Conservation (phyloP, 2,113 vertebrate genomes). For the Etheostoma cragini region DNA sequence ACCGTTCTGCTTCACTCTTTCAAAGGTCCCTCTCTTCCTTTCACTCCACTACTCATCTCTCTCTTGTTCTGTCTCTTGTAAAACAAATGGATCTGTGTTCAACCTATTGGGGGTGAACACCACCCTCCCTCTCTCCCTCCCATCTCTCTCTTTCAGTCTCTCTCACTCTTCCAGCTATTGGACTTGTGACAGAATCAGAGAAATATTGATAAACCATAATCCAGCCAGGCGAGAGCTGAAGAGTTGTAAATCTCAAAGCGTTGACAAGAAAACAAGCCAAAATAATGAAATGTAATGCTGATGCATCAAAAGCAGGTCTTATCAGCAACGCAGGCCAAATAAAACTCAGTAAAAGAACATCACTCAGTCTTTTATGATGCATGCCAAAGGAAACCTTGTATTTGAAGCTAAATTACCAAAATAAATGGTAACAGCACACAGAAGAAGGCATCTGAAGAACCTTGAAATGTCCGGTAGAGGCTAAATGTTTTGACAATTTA, state of each 20-base stretch:
- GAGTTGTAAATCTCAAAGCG: constrained; percentile 44
- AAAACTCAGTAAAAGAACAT: constrained; percentile 10
- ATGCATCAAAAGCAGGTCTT: constrained; percentile 31
- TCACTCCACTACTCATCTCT: constrained; percentile 7
- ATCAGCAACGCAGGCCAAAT: constrained; percentile 13
- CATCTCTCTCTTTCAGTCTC: not conserved
- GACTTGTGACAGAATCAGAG: constrained; percentile 34
- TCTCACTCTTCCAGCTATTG: constrained; percentile 25
- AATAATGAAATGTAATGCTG: constrained; percentile 52
- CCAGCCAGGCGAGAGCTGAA: constrained; percentile 1
- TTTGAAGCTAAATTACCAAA: constrained; percentile 10
- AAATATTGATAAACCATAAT: constrained; percentile 47
- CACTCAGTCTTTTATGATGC: constrained; percentile 25
- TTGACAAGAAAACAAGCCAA: constrained; percentile 48
- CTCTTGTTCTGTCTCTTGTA: constrained; percentile 17
- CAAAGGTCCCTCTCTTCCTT: constrained; percentile 11
- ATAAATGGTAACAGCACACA: not conserved
- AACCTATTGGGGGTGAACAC: constrained; percentile 4
- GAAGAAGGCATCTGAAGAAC: not conserved
- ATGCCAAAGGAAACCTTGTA: not conserved
- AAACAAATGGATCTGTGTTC: constrained; percentile 38
- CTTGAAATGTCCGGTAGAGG: constrained; percentile 1
- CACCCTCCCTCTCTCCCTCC: not conserved
- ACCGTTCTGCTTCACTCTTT: constrained; percentile 2
- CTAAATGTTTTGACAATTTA: not conserved